Conservation (phyloP, 2,797 vertebrate species). For the Sorex maritimensis region DNA sequence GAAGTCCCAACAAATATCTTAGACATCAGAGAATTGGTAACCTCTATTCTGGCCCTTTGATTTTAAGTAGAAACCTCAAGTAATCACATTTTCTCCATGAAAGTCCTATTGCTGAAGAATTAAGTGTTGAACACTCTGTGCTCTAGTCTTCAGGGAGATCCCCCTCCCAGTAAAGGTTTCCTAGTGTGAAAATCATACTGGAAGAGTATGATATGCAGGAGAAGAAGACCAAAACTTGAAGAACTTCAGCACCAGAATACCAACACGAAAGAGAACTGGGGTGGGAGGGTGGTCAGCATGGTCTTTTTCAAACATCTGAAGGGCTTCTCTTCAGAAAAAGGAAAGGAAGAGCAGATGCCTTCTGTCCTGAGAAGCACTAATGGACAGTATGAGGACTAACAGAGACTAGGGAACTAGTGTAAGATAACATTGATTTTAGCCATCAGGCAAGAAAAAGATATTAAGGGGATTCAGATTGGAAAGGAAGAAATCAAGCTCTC, state of each 20-base stretch:
- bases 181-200: background rate
- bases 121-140: background rate
- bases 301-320: conserved; percentile 38
- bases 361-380: background rate
- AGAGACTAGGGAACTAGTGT: no score
- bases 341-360: background rate
- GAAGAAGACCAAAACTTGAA: background rate
- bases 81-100: background rate
- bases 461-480: no score
- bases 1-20: background rate
- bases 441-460: no score
- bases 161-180: background rate
- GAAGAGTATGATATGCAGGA: background rate
- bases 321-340: background rate
- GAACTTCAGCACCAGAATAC: background rate
- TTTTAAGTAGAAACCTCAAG: background rate
- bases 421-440: no score
- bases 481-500: no score
- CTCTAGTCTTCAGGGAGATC: background rate
- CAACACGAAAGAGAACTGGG: background rate
- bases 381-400: no score
- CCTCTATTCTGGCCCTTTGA: background rate
- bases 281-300: background rate
- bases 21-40: background rate
- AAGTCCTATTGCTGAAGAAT: background rate